These are phyloP conservation scores for Yasuhikotakia modesta DNA, from an alignment of 2,797 vertebrate species.

Conservation along the genomic window DNA sequence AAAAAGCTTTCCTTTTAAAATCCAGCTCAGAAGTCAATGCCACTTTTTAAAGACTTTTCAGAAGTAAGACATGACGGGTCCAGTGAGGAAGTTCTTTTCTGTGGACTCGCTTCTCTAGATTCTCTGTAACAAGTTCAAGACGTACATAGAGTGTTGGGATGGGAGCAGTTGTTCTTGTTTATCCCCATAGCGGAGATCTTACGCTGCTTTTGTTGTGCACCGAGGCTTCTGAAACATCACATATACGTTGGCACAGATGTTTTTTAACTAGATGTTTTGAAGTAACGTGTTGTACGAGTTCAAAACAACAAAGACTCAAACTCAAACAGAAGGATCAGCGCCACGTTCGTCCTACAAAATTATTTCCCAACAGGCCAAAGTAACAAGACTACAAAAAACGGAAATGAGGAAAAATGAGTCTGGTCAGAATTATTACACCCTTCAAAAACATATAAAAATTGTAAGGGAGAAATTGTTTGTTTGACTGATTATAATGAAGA, in stretches of 20 bases:
- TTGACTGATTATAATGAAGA: slow-evolving; percentile 30
- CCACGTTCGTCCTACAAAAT: neutral
- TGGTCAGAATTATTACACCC: neutral
- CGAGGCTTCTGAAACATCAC: slow-evolving; percentile 38
- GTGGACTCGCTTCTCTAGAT: slow-evolving; percentile 44
- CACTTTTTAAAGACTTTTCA: slow-evolving; percentile 67
- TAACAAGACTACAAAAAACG: too few relatives aligned
- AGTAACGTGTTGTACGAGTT: slow-evolving; percentile 34
- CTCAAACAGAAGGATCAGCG: too few relatives aligned
- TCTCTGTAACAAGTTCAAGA: slow-evolving; percentile 67
- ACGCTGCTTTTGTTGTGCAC: slow-evolving; percentile 51
- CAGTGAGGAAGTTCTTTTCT: slow-evolving; percentile 47
- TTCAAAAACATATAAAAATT: neutral
- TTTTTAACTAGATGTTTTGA: slow-evolving; percentile 43
- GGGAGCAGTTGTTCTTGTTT: slow-evolving; percentile 32
- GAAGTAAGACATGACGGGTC: slow-evolving; percentile 71
- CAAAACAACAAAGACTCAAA: neutral
- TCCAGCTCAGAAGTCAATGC: slow-evolving; percentile 74
- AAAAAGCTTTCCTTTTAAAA: slow-evolving; percentile 71
- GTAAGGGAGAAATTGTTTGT: slow-evolving; percentile 7
- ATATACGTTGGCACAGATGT: slow-evolving; percentile 47
- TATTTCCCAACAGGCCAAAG: neutral
- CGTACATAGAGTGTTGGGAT: slow-evolving; percentile 50
- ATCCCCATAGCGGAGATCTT: slow-evolving; percentile 42
- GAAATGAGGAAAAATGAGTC: neutral